Conservation (phyloP, 2,888 invertebrate species). For the Drosophila monieri region DNA sequence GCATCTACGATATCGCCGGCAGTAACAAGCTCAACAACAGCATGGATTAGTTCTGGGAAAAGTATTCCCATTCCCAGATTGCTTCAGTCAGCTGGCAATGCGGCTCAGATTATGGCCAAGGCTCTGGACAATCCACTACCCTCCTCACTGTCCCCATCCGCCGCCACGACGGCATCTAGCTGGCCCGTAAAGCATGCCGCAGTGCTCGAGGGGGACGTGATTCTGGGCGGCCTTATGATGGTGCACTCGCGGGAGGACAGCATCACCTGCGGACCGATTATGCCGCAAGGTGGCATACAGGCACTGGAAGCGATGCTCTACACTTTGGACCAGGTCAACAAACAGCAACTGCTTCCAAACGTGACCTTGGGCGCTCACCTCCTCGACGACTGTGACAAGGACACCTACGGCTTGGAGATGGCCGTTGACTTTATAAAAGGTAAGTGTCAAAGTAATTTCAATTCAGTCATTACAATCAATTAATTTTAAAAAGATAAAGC, state of each 20-base stretch:
- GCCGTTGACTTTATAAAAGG: conserved; percentile 98
- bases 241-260: conserved; percentile 95
- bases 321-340: conserved; percentile 92
- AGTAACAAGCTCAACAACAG: conserved; percentile 8
- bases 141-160: background rate
- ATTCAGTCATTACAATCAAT: too few species aligned
- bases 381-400: conserved; percentile 97
- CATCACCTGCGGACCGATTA: conserved; percentile 95
- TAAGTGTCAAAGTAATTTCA: conserved; percentile 84
- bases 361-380: conserved; percentile 94
- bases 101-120: conserved; percentile 31
- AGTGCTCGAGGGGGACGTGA: conserved; percentile 93
- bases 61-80: conserved; percentile 20
- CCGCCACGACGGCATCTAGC: conserved; percentile 22
- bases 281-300: conserved; percentile 96
- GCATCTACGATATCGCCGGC: conserved; percentile 24
- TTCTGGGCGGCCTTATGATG: conserved; percentile 97
- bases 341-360: conserved; percentile 88
- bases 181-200: conserved; percentile 96
- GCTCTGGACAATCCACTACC: conserved; percentile 25
- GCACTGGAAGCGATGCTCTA: conserved; percentile 96
- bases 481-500: too few species aligned
- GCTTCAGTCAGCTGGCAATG: conserved; percentile 7
- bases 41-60: conserved; percentile 16
- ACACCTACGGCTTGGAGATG: conserved; percentile 97